These are phyloP conservation scores for Bryconaethiops microstoma DNA, from an alignment of 2,797 vertebrate genomes.

Conservation along the genomic window DNA sequence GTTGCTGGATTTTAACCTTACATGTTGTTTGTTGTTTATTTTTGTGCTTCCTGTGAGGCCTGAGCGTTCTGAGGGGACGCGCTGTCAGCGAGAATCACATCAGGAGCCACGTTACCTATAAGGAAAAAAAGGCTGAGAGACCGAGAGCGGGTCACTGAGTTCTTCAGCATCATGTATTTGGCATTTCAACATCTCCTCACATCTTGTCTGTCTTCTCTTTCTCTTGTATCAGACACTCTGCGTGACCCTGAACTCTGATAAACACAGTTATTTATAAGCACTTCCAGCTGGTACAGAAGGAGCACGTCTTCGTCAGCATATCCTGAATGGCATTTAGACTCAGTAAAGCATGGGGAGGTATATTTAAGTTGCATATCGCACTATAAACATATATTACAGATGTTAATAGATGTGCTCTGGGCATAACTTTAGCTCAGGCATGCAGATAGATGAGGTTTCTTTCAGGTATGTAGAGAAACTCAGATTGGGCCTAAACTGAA, in stretches of 20 bases:
- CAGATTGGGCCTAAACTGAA: neutral
- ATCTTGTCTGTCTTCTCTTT: conserved; percentile 20
- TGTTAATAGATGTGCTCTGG: neutral
- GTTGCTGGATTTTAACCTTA: neutral
- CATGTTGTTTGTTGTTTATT: conserved; percentile 10
- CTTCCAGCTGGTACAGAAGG: neutral
- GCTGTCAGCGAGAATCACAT: neutral
- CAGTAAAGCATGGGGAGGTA: neutral
- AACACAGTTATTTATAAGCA: conserved; percentile 15
- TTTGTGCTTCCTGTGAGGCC: neutral
- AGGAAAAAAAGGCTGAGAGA: neutral
- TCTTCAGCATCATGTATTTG: conserved; percentile 11
- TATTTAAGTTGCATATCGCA: neutral
- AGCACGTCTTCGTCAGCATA: neutral
- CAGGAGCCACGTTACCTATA: neutral
- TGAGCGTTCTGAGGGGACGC: neutral
- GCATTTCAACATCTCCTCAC: neutral
- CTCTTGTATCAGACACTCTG: neutral
- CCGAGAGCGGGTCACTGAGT: conserved; percentile 3
- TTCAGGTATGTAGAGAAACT: neutral
- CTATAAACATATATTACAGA: neutral
- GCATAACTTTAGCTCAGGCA: neutral
- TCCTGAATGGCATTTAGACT: neutral
- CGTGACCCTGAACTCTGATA: neutral
- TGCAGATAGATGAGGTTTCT: neutral